Conservation (phyloP, 1,140 invertebrate genomes). For the Littorina saxatilis region DNA sequence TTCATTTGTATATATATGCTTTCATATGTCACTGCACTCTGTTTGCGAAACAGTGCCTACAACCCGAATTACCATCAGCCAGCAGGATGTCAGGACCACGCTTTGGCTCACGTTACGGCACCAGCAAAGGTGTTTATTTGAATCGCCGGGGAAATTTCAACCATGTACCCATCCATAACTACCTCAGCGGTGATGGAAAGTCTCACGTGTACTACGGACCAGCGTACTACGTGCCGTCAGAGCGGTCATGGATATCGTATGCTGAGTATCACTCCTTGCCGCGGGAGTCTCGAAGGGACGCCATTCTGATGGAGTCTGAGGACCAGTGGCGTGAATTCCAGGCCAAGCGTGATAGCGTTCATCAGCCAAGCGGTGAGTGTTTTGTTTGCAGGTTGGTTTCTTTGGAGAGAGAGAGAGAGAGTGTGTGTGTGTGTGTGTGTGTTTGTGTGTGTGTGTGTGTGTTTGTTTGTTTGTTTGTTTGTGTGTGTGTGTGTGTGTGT, state of each 20-base stretch:
- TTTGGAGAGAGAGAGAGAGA: too few relatives aligned
- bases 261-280: slow-evolving; percentile 64
- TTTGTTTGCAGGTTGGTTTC: too few relatives aligned
- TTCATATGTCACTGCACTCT: background rate
- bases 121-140: slow-evolving; percentile 48
- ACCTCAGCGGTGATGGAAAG: slow-evolving; percentile 64
- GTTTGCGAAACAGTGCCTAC: background rate
- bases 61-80: background rate
- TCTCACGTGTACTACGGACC: slow-evolving; percentile 65
- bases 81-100: slow-evolving; percentile 40
- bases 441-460: too few relatives aligned
- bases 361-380: slow-evolving; percentile 50
- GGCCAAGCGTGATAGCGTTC: slow-evolving; percentile 51
- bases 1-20: too few relatives aligned
- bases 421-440: too few relatives aligned
- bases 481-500: too few relatives aligned
- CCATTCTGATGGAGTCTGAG: slow-evolving; percentile 68
- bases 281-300: slow-evolving; percentile 59
- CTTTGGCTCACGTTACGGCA: slow-evolving; percentile 41
- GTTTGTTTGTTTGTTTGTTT: too few relatives aligned
- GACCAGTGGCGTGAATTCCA: slow-evolving; percentile 65
- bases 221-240: slow-evolving; percentile 69
- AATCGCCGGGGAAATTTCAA: slow-evolving; percentile 59
- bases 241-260: slow-evolving; percentile 57
- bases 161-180: slow-evolving; percentile 61